Evolutionary conservation across 2,888 invertebrate genomes (phyloP).

Genomic region (Erebia epiphron): DNA sequence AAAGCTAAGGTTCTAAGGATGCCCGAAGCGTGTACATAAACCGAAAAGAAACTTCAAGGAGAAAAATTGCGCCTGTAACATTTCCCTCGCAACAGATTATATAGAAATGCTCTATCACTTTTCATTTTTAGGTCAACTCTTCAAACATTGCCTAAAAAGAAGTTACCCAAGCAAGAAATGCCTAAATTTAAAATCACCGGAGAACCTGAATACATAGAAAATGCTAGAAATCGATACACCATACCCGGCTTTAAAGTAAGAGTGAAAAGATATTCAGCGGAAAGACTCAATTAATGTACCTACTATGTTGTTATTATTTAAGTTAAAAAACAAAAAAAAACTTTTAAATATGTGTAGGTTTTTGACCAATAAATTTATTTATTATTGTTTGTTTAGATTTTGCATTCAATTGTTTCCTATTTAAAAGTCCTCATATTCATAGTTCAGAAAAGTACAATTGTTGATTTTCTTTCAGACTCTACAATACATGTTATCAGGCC

Average conservation of each 20-base stretch:
- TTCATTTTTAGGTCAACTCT: conserved; percentile 59
- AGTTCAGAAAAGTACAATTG: too few species aligned
- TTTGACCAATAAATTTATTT: too few species aligned
- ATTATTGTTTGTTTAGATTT: too few species aligned
- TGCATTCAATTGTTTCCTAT: too few species aligned
- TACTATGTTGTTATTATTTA: background rate
- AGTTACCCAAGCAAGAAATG: conserved; percentile 46
- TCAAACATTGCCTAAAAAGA: conserved; percentile 48
- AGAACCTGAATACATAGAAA: conserved; percentile 57
- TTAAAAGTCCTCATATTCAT: too few species aligned
- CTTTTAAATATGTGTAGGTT: background rate
- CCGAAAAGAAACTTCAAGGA: too few species aligned
- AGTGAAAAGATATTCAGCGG: conserved; percentile 59
- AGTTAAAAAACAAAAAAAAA: too few species aligned
- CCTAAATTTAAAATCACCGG: conserved; percentile 54
- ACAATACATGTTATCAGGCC: too few species aligned
- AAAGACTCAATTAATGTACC: conserved; percentile 43
- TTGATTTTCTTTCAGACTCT: too few species aligned
- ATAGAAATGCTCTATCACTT: background rate
- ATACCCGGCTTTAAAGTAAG: conserved; percentile 63
- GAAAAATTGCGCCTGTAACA: background rate
- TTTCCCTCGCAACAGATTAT: background rate
- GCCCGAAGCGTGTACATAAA: too few species aligned
- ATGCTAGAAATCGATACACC: conserved; percentile 51
- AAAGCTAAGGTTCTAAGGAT: too few species aligned